Conservation (phyloP, 2,888 invertebrate species). For the Itoplectis maculator region DNA sequence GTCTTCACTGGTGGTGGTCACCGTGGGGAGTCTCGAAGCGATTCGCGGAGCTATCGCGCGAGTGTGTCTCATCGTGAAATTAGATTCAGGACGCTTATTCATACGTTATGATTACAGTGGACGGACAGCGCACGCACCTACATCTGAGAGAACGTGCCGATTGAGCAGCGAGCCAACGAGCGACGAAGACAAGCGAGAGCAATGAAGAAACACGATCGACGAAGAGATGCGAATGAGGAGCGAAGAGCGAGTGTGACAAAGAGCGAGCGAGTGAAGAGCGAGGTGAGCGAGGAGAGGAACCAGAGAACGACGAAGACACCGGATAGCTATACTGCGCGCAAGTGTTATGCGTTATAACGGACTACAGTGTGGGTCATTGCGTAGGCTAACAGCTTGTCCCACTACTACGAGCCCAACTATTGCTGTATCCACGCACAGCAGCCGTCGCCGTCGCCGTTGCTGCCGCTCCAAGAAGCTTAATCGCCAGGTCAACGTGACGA, state of each 20-base stretch:
- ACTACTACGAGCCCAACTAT: not conserved
- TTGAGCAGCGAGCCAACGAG: slow-evolving; percentile 13
- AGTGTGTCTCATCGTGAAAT: slow-evolving; percentile 52
- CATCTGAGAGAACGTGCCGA: slow-evolving; percentile 48
- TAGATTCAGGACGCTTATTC: slow-evolving; percentile 61
- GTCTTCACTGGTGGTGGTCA: not conserved
- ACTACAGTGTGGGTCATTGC: slow-evolving; percentile 56
- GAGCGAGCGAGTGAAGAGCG: too few relatives aligned
- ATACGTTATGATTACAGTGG: slow-evolving; percentile 57
- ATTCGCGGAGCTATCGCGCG: slow-evolving; percentile 36
- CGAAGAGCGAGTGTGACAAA: too few relatives aligned
- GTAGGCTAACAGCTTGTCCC: slow-evolving; percentile 38
- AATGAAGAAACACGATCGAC: not conserved
- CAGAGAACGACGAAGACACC: not conserved
- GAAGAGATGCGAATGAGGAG: too few relatives aligned
- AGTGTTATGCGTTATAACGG: slow-evolving; percentile 35
- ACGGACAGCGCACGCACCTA: slow-evolving; percentile 39
- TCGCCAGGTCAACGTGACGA: slow-evolving; percentile 7
- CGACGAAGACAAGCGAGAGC: not conserved
- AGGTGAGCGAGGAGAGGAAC: not conserved
- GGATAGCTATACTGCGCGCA: not conserved
- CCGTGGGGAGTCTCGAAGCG: slow-evolving; percentile 41
- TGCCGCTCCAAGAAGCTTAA: not conserved
- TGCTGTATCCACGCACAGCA: not conserved
- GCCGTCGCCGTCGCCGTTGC: too few relatives aligned